phyloP scores from a whole-genome alignment of 2,113 vertebrate species.

The Cyanocitta stelleri region DNA sequence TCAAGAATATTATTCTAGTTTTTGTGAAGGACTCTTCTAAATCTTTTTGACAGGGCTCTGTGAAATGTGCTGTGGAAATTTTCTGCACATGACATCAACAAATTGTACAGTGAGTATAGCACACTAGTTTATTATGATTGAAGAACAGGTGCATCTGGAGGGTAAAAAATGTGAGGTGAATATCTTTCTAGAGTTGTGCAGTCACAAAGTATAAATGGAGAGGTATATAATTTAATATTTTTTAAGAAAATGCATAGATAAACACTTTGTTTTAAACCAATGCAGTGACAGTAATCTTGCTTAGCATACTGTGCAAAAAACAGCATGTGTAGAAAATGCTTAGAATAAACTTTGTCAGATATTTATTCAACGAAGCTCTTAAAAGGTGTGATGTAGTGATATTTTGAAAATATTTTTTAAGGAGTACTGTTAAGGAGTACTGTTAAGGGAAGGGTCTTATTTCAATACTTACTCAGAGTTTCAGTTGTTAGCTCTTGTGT shows the following conservation, averaged over 20 bases:
- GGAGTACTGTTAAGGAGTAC: neutral
- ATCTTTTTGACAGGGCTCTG: constrained; percentile 36
- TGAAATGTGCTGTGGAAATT: neutral
- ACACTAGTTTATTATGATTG: neutral
- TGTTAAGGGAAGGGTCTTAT: neutral
- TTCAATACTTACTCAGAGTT: neutral
- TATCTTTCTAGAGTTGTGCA: neutral
- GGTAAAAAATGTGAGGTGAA: neutral
- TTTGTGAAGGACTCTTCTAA: neutral
- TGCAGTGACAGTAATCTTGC: neutral
- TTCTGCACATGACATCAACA: neutral
- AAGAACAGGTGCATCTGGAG: neutral
- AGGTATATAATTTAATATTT: constrained; percentile 1
- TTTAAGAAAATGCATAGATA: neutral
- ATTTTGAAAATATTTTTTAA: neutral
- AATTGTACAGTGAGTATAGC: neutral
- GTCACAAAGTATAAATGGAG: neutral
- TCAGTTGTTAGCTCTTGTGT: neutral
- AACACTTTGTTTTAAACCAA: neutral
- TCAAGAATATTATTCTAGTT: neutral
- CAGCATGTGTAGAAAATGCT: neutral
- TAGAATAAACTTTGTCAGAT: neutral
- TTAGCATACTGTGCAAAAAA: neutral
- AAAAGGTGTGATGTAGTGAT: neutral
- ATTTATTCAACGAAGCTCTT: neutral